phyloP scores from a whole-genome alignment of 2,888 invertebrate species.

The Empis livida region DNA sequence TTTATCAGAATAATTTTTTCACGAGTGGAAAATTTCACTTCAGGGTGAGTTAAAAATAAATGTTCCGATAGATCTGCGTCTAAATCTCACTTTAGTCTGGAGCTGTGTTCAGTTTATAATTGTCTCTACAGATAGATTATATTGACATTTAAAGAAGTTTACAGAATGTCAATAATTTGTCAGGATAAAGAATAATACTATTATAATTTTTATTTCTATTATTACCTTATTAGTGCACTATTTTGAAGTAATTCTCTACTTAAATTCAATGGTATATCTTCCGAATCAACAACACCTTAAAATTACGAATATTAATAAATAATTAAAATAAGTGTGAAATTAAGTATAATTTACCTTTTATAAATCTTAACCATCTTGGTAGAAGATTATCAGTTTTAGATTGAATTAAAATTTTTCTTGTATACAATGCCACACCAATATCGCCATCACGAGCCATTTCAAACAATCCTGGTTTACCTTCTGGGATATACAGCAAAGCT shows the following conservation, averaged over 20 bases:
- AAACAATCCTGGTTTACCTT: constrained; percentile 82
- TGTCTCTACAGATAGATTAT: no score
- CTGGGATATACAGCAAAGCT: constrained; percentile 85
- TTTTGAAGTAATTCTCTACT: constrained; percentile 93
- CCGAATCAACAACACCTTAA: constrained; percentile 83
- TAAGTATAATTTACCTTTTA: constrained; percentile 53
- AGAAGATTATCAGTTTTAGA: constrained; percentile 79
- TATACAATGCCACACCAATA: constrained; percentile 79
- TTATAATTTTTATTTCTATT: background rate
- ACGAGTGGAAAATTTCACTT: no score
- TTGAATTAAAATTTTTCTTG: constrained; percentile 85
- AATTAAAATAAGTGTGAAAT: background rate
- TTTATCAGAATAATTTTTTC: no score
- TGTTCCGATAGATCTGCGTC: no score
- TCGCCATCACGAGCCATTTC: constrained; percentile 78
- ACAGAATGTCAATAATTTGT: no score
- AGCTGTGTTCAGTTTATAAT: no score
- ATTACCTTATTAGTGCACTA: constrained; percentile 65
- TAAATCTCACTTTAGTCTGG: no score
- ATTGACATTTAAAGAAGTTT: no score
- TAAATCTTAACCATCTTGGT: constrained; percentile 89
- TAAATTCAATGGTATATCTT: constrained; percentile 95
- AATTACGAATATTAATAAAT: background rate
- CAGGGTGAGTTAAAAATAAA: no score
- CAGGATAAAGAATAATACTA: no score